Base-by-base conservation (phyloP, 2,113 vertebrate species). In the Dicentrarchus labrax region DNA sequence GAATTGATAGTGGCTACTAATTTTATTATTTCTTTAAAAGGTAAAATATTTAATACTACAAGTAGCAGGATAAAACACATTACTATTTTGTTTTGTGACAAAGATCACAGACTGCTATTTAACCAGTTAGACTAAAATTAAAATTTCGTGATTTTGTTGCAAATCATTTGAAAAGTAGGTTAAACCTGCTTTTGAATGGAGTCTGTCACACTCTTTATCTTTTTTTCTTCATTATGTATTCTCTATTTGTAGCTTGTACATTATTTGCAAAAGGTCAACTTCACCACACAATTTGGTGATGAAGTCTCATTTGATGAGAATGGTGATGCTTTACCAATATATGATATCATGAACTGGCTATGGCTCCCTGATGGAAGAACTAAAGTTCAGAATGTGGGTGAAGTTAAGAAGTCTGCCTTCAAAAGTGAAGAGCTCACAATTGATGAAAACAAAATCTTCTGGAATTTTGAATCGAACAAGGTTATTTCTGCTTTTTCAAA, bases 231-330 rank as follows among this genome's bases (percentile, higher is more conserved):
- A 17, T 0, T 17, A 7, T 51, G 5, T 22, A 15, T 45, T 1
- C 30, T 9, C 17, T 5, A 11, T n/a, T 65, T 75, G 4, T 39
- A 94, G 94, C 75, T 95, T 48, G 21, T 93, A 7, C 67, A 93
- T 87, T 95, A 95, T 73, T 79, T 94, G 54, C 77, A 93, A 77
- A 87, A 62, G 9, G 90, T 94, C 7, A 94, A 93, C 57, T 94
- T 95, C 69, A 94, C 91, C 38, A 94, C 93, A 80, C 17, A 81
- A 11, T 92, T 88, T 82, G 93, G 92, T 11, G 94, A 94, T 68
- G 68, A 30, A 30, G 30, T 30, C 2, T 30, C 30, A 30, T 30
- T 30, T 30, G 30, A 30, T 30, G 30, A 30, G 30, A 30, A 30
- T 30, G 30, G 30, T 30, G 30, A 30, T 30, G 30, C 30, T 30